phyloP scores from a whole-genome alignment of 2,113 vertebrate species.

The Brachionichthys hirsutus region DNA sequence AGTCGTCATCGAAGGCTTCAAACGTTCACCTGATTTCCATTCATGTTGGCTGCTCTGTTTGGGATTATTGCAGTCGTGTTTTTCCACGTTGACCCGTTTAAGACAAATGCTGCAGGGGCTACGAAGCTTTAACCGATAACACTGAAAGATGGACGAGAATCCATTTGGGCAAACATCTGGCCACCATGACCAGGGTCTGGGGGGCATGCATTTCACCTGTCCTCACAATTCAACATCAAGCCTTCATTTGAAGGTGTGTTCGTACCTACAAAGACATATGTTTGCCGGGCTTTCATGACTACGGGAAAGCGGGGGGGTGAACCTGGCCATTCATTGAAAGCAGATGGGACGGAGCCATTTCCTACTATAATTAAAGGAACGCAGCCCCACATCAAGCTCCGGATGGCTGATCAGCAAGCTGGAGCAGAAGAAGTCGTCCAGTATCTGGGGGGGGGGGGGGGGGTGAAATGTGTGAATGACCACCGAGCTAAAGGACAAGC shows the following conservation, averaged over 20 bases:
- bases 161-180: slow-evolving; percentile 42
- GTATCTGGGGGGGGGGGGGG: slow-evolving; percentile 28
- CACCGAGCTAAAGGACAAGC: slow-evolving; percentile 51
- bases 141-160: not conserved
- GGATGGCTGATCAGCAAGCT: slow-evolving; percentile 42
- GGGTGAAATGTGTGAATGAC: slow-evolving; percentile 43
- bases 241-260: slow-evolving; percentile 68
- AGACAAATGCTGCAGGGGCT: slow-evolving; percentile 3
- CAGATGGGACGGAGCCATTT: slow-evolving; percentile 76
- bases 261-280: slow-evolving; percentile 69
- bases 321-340: slow-evolving; percentile 75
- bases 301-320: slow-evolving; percentile 59
- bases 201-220: slow-evolving; percentile 63
- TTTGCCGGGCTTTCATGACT: slow-evolving; percentile 65
- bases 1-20: no score
- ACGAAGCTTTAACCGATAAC: slow-evolving; percentile 9
- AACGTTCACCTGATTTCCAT: no score
- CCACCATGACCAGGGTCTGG: slow-evolving; percentile 57
- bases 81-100: no score
- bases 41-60: no score
- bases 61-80: no score
- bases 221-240: slow-evolving; percentile 58
- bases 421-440: slow-evolving; percentile 7
- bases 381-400: slow-evolving; percentile 30
- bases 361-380: slow-evolving; percentile 76